Conservation (phyloP, 1,140 invertebrate species). For the Penaeus japonicus region DNA sequence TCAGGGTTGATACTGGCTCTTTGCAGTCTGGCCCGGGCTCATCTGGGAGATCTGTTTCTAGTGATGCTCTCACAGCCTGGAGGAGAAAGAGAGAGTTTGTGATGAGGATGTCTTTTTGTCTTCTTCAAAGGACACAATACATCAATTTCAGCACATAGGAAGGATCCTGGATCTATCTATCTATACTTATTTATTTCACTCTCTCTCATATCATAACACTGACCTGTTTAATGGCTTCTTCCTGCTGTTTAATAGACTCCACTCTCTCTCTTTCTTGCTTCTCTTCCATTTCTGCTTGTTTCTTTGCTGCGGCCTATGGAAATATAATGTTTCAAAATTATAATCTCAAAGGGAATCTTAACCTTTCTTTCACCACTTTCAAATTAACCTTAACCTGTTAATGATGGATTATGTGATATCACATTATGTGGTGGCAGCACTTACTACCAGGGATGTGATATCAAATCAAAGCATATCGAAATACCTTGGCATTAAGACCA, state of each 20-base stretch:
- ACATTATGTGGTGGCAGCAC: no score
- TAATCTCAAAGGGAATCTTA: no score
- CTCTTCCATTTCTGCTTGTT: constrained; percentile 52
- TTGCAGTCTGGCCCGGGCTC: constrained; percentile 62
- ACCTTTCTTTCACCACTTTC: no score
- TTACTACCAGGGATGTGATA: no score
- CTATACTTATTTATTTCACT: constrained; percentile 30
- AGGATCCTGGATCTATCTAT: background rate
- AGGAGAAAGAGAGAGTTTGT: constrained; percentile 26
- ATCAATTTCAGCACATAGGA: background rate
- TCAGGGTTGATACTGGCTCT: constrained; percentile 62
- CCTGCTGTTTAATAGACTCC: constrained; percentile 56
- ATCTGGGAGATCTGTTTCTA: constrained; percentile 63
- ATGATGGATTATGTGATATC: no score
- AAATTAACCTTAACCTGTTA: no score
- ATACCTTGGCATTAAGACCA: no score
- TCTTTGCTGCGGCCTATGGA: constrained; percentile 46
- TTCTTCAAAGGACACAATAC: background rate
- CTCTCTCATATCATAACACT: constrained; percentile 20
- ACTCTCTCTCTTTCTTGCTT: constrained; percentile 51
- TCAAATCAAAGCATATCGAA: no score
- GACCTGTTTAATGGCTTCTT: constrained; percentile 58
- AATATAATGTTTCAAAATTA: background rate
- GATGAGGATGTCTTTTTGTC: background rate
- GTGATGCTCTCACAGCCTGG: constrained; percentile 64